phyloP scores from a whole-genome alignment of 2,888 invertebrate species.

The Clanis bilineata region DNA sequence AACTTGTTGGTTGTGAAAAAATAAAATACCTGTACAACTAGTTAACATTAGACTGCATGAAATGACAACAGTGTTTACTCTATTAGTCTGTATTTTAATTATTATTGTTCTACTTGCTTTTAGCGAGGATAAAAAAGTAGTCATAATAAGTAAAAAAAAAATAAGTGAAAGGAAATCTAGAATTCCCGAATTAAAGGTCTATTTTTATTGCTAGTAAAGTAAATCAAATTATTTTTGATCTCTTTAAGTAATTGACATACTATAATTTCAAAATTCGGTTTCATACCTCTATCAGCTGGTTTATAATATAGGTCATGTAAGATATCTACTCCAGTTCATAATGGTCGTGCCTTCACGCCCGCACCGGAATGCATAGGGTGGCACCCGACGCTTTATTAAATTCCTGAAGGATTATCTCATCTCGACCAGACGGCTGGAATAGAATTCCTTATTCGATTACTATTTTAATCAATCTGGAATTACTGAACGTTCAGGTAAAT shows the following conservation, averaged over 20 bases:
- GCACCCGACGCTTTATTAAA: conserved; percentile 57
- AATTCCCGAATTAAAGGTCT: no score
- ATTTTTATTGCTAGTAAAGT: no score
- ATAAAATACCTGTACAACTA: no score
- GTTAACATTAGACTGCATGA: no score
- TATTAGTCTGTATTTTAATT: no score
- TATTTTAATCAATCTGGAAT: conserved; percentile 28
- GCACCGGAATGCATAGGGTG: conserved; percentile 42
- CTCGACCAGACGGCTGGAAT: conserved; percentile 24
- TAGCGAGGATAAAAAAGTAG: no score
- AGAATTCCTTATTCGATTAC: conserved; percentile 30
- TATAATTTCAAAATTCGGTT: background rate
- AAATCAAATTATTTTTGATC: background rate
- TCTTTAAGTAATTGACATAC: background rate
- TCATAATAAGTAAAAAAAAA: no score
- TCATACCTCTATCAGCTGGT: background rate
- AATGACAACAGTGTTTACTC: no score
- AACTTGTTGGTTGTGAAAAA: no score
- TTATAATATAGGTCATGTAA: background rate
- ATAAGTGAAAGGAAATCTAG: no score
- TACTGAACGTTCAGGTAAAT: background rate
- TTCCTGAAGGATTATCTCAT: conserved; percentile 48
- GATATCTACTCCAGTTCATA: background rate
- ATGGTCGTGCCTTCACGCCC: conserved; percentile 23
- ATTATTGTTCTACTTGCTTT: no score